phyloP scores from a whole-genome alignment of 2,113 vertebrate genomes.

The Phrynosoma platyrhinos region DNA sequence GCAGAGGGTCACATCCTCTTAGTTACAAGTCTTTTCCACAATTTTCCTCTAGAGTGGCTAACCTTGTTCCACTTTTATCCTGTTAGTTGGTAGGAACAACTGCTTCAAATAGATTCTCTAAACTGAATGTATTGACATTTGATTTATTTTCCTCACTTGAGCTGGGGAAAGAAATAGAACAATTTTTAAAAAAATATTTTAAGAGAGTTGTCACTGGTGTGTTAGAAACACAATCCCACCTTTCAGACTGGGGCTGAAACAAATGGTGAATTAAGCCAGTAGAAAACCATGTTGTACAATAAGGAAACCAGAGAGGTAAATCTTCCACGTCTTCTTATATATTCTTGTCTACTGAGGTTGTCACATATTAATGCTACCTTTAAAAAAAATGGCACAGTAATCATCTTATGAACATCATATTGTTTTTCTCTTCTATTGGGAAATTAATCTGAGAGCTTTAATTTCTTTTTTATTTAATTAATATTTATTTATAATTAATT shows the following conservation, averaged over 20 bases:
- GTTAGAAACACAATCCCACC: slow-evolving; percentile 32
- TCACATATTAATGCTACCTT: background rate
- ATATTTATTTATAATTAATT: no score
- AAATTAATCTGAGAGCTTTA: slow-evolving; percentile 4
- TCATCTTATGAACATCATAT: background rate
- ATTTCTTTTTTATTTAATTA: background rate
- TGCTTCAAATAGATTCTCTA: slow-evolving; percentile 68
- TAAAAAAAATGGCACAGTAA: slow-evolving; percentile 19
- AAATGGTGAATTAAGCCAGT: slow-evolving; percentile 4
- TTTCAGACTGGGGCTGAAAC: slow-evolving; percentile 23
- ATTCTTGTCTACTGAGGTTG: background rate
- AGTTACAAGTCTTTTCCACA: slow-evolving; percentile 83
- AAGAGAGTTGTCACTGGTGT: slow-evolving; percentile 23
- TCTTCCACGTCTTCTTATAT: slow-evolving; percentile 14
- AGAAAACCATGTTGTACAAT: slow-evolving; percentile 1
- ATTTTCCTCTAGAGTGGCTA: slow-evolving; percentile 74
- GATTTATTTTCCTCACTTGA: slow-evolving; percentile 64
- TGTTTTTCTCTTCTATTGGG: background rate
- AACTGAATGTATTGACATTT: slow-evolving; percentile 73
- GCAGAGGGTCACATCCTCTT: slow-evolving; percentile 81
- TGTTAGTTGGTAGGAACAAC: slow-evolving; percentile 70
- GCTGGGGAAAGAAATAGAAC: slow-evolving; percentile 46
- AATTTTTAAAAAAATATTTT: slow-evolving; percentile 11
- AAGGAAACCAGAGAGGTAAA: background rate
- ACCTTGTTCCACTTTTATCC: slow-evolving; percentile 49